A percentile compares a stretch with the other conserved stretches of the same genome.
Conservation (phyloP, 2,797 vertebrate species). For the Adelosebastes latens region DNA sequence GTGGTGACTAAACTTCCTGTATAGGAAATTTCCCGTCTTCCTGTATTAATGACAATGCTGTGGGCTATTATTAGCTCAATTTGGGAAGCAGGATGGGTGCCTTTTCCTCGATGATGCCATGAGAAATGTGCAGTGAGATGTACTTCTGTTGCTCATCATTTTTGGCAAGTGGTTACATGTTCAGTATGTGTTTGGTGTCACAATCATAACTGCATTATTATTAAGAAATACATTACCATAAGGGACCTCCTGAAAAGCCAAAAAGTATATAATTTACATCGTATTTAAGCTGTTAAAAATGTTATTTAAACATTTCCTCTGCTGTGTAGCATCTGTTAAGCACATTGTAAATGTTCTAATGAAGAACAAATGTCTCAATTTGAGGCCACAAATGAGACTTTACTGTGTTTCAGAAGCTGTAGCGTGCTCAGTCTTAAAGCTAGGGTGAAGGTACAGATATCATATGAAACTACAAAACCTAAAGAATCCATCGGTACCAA, state of each 20-base stretch:
- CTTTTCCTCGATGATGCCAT: slow-evolving; percentile 31
- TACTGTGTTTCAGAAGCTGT: too few relatives aligned
- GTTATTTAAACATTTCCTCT: neutral
- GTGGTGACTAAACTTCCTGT: slow-evolving; percentile 57
- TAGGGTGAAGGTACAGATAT: too few relatives aligned
- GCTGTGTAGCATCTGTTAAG: neutral
- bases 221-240: neutral
- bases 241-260: neutral
- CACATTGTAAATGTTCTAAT: neutral
- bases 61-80: slow-evolving; percentile 32
- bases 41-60: slow-evolving; percentile 32
- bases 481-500: too few relatives aligned
- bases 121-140: slow-evolving; percentile 26
- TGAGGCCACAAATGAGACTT: too few relatives aligned
- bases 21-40: slow-evolving; percentile 19
- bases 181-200: neutral
- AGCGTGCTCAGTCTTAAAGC: too few relatives aligned
- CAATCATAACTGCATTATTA: neutral
- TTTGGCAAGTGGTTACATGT: neutral
- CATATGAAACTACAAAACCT: too few relatives aligned
- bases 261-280: neutral
- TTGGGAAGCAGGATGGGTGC: neutral
- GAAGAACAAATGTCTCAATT: neutral
- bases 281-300: neutral
- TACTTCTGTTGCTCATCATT: slow-evolving; percentile 1